Evolutionary conservation across 2,113 vertebrate species (phyloP).

Genomic region (Rhea americana): DNA sequence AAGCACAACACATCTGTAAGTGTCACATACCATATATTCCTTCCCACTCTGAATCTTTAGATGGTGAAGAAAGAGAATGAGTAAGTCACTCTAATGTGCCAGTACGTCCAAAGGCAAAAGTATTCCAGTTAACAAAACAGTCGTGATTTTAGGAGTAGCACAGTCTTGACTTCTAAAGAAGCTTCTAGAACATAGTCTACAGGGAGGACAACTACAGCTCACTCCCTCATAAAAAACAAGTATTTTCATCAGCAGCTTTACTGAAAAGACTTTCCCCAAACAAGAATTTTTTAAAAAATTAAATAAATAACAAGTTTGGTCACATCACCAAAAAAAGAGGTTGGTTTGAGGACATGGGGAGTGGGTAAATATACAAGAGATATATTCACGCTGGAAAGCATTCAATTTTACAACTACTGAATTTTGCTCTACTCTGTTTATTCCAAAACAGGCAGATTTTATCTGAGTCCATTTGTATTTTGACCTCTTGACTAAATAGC

Average conservation of each 20-base stretch:
- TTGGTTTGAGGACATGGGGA: not conserved
- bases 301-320: not conserved
- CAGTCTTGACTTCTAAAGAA: not conserved
- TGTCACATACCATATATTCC: slow-evolving; percentile 69
- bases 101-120: not conserved
- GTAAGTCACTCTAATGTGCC: not conserved
- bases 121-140: not conserved
- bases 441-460: not conserved
- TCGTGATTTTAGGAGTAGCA: not conserved
- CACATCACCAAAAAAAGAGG: not conserved
- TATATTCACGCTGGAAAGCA: not conserved
- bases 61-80: slow-evolving; percentile 52
- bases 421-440: not conserved
- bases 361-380: not conserved
- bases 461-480: not conserved
- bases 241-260: not conserved
- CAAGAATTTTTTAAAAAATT: not conserved
- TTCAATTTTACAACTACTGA: not conserved
- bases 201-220: not conserved
- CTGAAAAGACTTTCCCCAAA: not conserved
- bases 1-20: slow-evolving; percentile 5
- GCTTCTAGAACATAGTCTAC: not conserved
- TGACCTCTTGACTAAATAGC: not conserved
- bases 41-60: slow-evolving; percentile 71
- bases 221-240: not conserved